A percentile compares a stretch with the other conserved stretches of the same genome.
These are phyloP conservation scores for Leptopilina syphax DNA, from an alignment of 2,888 invertebrate genomes.

Conservation along the genomic window DNA sequence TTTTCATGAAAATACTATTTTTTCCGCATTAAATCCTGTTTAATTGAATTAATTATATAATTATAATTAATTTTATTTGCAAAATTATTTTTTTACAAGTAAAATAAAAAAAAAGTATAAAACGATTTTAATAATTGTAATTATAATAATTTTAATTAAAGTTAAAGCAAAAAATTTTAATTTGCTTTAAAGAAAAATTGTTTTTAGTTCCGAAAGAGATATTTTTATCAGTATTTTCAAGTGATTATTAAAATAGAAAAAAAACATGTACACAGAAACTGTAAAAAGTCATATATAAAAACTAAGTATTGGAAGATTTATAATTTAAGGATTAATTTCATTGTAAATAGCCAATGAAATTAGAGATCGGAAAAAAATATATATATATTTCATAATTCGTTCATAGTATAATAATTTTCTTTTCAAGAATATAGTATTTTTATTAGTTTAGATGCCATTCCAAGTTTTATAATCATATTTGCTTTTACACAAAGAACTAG, in stretches of 20 bases:
- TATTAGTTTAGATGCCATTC: constrained; percentile 26
- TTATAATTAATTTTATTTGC: neutral
- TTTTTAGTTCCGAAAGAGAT: neutral
- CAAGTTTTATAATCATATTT: constrained; percentile 12
- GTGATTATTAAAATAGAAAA: neutral
- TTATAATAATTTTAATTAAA: too few relatives aligned
- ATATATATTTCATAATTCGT: neutral
- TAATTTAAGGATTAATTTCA: neutral
- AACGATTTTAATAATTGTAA: too few relatives aligned
- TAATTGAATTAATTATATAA: too few relatives aligned
- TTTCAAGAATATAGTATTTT: constrained; percentile 9
- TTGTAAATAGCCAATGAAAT: constrained; percentile 19
- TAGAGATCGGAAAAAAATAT: neutral
- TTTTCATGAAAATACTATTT: neutral
- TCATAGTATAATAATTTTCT: constrained; percentile 6
- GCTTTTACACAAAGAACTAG: constrained; percentile 8
- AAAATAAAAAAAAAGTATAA: too few relatives aligned
- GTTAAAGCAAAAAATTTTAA: too few relatives aligned
- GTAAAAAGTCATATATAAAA: neutral
- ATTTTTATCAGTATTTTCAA: neutral
- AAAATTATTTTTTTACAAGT: neutral
- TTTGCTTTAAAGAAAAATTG: too few relatives aligned
- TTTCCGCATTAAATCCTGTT: neutral
- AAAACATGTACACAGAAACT: neutral
- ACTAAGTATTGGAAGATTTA: neutral